phyloP scores from a whole-genome alignment of 2,888 invertebrate genomes.

The Dicyrtoma fusca region DNA sequence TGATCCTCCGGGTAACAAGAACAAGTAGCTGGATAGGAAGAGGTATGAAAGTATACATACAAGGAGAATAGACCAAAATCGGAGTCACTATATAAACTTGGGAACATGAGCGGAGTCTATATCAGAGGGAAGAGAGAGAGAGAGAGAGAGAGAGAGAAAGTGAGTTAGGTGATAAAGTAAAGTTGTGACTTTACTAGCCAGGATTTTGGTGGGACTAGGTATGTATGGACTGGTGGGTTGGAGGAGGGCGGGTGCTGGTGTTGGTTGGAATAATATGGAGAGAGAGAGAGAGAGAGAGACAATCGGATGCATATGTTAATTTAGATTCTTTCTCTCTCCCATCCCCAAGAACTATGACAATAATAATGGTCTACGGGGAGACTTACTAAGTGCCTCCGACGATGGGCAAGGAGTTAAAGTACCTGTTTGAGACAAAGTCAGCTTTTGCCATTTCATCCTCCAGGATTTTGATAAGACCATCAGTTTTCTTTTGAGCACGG shows the following conservation, averaged over 20 bases:
- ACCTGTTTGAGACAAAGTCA: conserved; percentile 73
- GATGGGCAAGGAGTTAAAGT: conserved; percentile 29
- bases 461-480: conserved; percentile 69
- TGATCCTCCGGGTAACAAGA: conserved; percentile 19
- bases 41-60: background rate
- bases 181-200: background rate
- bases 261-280: background rate
- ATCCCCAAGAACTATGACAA: conserved; percentile 12
- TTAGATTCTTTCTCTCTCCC: conserved; percentile 7
- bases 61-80: no score
- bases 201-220: background rate
- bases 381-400: conserved; percentile 18
- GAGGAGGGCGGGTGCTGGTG: no score
- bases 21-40: conserved; percentile 3
- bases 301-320: conserved; percentile 23
- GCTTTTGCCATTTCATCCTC: conserved; percentile 71
- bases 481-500: conserved; percentile 69
- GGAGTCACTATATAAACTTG: background rate
- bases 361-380: conserved; percentile 27
- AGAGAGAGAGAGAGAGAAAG: background rate
- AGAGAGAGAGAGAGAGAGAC: background rate
- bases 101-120: background rate
- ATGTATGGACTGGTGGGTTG: background rate
- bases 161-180: background rate
- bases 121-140: background rate